A percentile compares a stretch with the other conserved stretches of the same genome.
Conservation (phyloP, 2,113 vertebrate genomes). For the Agelaius phoeniceus region DNA sequence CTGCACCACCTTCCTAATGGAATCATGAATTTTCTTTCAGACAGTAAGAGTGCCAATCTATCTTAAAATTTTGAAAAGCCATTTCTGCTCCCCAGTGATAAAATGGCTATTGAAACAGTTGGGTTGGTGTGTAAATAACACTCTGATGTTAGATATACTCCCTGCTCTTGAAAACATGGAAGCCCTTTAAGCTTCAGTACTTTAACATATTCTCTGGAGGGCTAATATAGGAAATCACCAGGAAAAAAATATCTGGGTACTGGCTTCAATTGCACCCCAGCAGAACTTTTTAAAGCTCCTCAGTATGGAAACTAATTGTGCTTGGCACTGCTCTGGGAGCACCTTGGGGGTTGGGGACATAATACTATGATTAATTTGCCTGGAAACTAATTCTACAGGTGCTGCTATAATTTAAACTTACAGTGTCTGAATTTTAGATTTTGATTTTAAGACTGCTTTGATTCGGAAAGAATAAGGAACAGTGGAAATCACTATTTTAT, state of each 20-base stretch:
- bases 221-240: not conserved
- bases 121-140: not conserved
- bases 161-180: not conserved
- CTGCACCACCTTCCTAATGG: not conserved
- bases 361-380: not conserved
- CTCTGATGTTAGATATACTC: not conserved
- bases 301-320: not conserved
- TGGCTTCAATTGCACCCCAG: not conserved
- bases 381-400: not conserved
- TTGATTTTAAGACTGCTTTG: not conserved
- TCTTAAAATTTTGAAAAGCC: constrained; percentile 2
- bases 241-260: not conserved
- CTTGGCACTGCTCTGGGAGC: not conserved
- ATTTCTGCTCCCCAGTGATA: constrained; percentile 1
- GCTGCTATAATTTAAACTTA: not conserved
- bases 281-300: not conserved
- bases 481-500: not conserved
- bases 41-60: not conserved
- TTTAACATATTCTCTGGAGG: not conserved
- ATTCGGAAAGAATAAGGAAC: not conserved
- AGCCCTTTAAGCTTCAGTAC: not conserved
- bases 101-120: constrained; percentile 24
- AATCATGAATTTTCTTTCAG: not conserved
- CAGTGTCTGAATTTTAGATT: not conserved
- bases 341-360: accelerated